Percentiles rank a stretch among this genome's conserved stretches.
Evolutionary conservation across 2,113 vertebrate species (phyloP).

Genomic region (Gila orcuttii): DNA sequence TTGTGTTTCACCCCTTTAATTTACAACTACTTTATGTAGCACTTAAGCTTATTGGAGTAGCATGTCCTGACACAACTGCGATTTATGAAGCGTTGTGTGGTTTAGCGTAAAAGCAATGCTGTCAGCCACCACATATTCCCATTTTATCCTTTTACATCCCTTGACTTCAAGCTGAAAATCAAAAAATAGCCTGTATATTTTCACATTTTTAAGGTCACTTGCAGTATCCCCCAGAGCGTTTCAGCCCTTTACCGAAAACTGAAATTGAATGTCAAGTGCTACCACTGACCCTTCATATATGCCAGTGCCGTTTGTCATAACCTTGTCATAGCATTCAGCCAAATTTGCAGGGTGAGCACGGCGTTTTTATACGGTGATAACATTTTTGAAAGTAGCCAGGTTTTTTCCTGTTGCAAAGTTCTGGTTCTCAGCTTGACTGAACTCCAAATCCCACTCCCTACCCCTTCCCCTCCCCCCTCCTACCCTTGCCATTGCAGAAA

Average conservation of each 20-base stretch:
- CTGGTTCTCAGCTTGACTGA: slow-evolving; percentile 63
- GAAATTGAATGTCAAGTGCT: slow-evolving; percentile 25
- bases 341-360: slow-evolving; percentile 39
- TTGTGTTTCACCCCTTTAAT: slow-evolving; percentile 77
- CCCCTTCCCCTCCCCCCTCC: slow-evolving; percentile 30
- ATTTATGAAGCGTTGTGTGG: slow-evolving; percentile 74
- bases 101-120: slow-evolving; percentile 76
- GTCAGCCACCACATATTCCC: slow-evolving; percentile 77
- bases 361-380: slow-evolving; percentile 31
- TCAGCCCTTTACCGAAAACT: slow-evolving; percentile 41
- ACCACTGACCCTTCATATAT: slow-evolving; percentile 31
- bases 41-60: slow-evolving; percentile 78
- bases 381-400: slow-evolving; percentile 42
- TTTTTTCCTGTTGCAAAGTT: slow-evolving; percentile 54
- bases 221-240: slow-evolving; percentile 62
- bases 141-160: slow-evolving; percentile 75
- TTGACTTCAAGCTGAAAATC: slow-evolving; percentile 71
- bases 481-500: slow-evolving; percentile 90
- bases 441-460: slow-evolving; percentile 53
- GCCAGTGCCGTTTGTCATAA: slow-evolving; percentile 34
- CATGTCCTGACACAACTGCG: slow-evolving; percentile 68
- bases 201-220: slow-evolving; percentile 61
- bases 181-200: slow-evolving; percentile 37
- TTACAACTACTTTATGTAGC: slow-evolving; percentile 73
- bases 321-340: slow-evolving; percentile 34